These are phyloP conservation scores for Calyptommatus sinebrachiatus DNA, from an alignment of 2,113 vertebrate species.

Conservation along the genomic window DNA sequence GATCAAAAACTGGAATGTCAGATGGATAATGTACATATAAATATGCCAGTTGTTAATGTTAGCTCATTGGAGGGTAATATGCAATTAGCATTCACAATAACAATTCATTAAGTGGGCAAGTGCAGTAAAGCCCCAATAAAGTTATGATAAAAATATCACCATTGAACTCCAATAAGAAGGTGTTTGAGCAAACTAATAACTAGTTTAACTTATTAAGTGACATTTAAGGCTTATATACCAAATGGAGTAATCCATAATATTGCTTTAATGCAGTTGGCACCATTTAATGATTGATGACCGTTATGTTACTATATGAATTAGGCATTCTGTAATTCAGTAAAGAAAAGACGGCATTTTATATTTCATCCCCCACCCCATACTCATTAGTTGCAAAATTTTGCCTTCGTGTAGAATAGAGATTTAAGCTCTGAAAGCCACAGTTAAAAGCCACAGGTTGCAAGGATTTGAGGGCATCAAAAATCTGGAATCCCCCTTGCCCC, in stretches of 20 bases:
- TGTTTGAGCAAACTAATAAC: slow-evolving; percentile 4
- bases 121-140: not conserved
- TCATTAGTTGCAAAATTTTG: slow-evolving; percentile 20
- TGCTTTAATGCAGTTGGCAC: slow-evolving; percentile 1
- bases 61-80: not conserved
- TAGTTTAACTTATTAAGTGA: not conserved
- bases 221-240: slow-evolving; percentile 24
- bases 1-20: not conserved
- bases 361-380: not conserved
- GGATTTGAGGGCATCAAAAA: no score
- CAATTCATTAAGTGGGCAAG: not conserved
- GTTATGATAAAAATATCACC: slow-evolving; percentile 3
- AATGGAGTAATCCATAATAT: not conserved
- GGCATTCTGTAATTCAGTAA: slow-evolving; percentile 19
- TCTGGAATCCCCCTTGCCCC: no score
- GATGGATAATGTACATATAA: not conserved
- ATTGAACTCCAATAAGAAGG: not conserved
- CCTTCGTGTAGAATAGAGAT: not conserved
- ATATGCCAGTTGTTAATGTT: not conserved
- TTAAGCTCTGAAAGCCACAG: not conserved
- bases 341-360: slow-evolving; percentile 5
- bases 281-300: slow-evolving; percentile 19
- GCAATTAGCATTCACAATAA: not conserved
- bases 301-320: slow-evolving; percentile 35
- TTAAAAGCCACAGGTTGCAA: no score